Base-by-base conservation (phyloP, 2,113 vertebrate genomes). In the Coreoperca whiteheadi region DNA sequence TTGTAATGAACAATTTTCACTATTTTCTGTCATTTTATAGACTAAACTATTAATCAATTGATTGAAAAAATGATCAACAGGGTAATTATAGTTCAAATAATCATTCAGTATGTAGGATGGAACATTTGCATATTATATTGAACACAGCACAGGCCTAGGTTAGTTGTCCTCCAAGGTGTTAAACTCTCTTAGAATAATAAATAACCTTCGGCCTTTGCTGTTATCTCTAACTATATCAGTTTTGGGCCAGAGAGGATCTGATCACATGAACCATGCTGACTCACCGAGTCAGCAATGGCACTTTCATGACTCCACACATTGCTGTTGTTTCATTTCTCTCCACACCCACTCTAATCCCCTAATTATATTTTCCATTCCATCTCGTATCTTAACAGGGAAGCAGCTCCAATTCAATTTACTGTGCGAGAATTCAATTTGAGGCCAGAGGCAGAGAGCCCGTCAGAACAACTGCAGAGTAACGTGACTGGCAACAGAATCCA, bases 381-480 rank as follows among this genome's bases (percentile, higher is more conserved):
- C 87, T 86, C 32, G 32, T 56, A 51, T 83, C 88, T 82, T 88
- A 78, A 90, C 80, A 67, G 50, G 16, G 57, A 82, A 80, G 81
- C 37, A 23, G 74, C 79, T 86, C 61, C 64, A 79, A 90, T 92
- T 91, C 67, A 86, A 89, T 92, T 93, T 84, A 75, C 83, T 74
- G 71, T 71, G 39, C 21, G n/a, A 85, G 60, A 87, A 91, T 92
- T 91, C 34, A 84, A 82, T 93, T 88, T 85, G 66, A 87, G 73
- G 72, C 78, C 60, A 39, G 78, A 75, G 56, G 71, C 59, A 46
- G 23, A 54, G 71, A 37, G n/a, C 46, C 59, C 8, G 18, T 79
- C 82, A 77, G 56, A 64, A 15, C 68, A 69, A 81, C 87, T 51
- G 30, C 69, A 75, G 72, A 48, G 50, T 25, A 81, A 23, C 67